Percentiles rank a stretch among this genome's conserved stretches.
Conservation (phyloP, 1,140 invertebrate species). For the Drosophila mojavensis region DNA sequence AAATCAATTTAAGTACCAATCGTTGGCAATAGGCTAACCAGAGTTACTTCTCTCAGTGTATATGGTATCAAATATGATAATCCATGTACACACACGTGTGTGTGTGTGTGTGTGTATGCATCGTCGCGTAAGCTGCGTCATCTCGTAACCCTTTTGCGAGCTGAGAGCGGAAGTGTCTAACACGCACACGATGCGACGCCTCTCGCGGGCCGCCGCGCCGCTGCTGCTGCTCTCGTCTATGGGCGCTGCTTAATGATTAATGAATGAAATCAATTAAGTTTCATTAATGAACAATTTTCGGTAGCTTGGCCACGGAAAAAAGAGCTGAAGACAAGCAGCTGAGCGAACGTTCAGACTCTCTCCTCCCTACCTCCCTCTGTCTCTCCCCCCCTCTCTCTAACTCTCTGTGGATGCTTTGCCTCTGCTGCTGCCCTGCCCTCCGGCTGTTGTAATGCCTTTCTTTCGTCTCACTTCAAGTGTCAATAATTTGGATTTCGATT, state of each 20-base stretch:
- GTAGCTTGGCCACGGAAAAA: conserved; percentile 48
- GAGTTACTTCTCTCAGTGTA: too few species aligned
- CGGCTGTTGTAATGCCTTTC: conserved; percentile 10
- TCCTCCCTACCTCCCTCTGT: neutral
- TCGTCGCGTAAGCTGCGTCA: conserved; percentile 36
- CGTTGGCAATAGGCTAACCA: too few species aligned
- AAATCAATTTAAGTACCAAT: too few species aligned
- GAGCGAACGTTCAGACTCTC: conserved; percentile 14
- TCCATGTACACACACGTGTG: neutral
- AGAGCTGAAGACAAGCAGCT: conserved; percentile 50
- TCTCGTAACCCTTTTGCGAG: conserved; percentile 45
- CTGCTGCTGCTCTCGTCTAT: conserved; percentile 11
- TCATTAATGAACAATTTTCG: conserved; percentile 83
- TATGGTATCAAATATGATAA: neutral
- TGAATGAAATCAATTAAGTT: conserved; percentile 83
- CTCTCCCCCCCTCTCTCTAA: too few species aligned
- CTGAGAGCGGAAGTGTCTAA: conserved; percentile 44
- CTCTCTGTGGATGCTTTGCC: neutral
- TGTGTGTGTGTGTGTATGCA: neutral
- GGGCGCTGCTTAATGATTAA: conserved; percentile 74
- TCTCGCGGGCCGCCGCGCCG: neutral
- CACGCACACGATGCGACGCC: conserved; percentile 39
- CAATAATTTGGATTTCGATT: conserved; percentile 75
- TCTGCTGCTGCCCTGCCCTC: conserved; percentile 22
- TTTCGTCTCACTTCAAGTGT: conserved; percentile 73